phyloP scores from a whole-genome alignment of 1,140 invertebrate species.

The Lasaia peninsularis region DNA sequence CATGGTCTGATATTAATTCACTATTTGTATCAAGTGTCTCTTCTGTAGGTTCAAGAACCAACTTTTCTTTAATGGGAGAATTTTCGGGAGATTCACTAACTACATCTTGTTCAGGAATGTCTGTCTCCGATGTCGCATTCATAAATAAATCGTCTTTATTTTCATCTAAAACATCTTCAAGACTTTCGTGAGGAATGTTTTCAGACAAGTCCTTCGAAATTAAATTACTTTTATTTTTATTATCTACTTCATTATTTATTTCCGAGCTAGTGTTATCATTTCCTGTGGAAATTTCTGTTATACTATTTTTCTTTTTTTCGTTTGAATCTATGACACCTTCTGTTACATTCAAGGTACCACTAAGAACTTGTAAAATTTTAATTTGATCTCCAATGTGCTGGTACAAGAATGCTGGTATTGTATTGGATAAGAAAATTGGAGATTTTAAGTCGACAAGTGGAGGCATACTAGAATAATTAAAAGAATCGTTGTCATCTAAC shows the following conservation, averaged over 20 bases:
- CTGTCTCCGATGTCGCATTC: background rate
- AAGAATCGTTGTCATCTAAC: slow-evolving; percentile 64
- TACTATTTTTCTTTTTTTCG: background rate
- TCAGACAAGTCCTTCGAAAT: slow-evolving; percentile 3
- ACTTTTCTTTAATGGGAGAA: slow-evolving; percentile 18
- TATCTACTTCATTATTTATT: slow-evolving; percentile 16
- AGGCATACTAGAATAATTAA: slow-evolving; percentile 66
- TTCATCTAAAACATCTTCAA: background rate
- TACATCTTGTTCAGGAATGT: slow-evolving; percentile 11
- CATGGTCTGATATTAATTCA: slow-evolving; percentile 35
- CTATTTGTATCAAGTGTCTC: slow-evolving; percentile 31
- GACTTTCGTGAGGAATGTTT: background rate
- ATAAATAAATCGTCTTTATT: background rate
- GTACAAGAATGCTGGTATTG: slow-evolving; percentile 68
- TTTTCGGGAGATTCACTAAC: slow-evolving; percentile 14
- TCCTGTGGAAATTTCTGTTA: background rate
- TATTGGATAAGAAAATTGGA: slow-evolving; percentile 57
- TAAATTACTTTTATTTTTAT: slow-evolving; percentile 21
- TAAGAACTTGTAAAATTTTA: slow-evolving; percentile 64
- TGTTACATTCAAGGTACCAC: slow-evolving; percentile 23
- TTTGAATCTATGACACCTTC: background rate
- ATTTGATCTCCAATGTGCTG: slow-evolving; percentile 65
- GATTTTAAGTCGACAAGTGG: slow-evolving; percentile 52
- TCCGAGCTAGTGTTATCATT: slow-evolving; percentile 19
- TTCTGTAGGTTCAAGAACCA: slow-evolving; percentile 9